phyloP scores from a whole-genome alignment of 1,140 invertebrate genomes.

The Neotoxoptera formosana region DNA sequence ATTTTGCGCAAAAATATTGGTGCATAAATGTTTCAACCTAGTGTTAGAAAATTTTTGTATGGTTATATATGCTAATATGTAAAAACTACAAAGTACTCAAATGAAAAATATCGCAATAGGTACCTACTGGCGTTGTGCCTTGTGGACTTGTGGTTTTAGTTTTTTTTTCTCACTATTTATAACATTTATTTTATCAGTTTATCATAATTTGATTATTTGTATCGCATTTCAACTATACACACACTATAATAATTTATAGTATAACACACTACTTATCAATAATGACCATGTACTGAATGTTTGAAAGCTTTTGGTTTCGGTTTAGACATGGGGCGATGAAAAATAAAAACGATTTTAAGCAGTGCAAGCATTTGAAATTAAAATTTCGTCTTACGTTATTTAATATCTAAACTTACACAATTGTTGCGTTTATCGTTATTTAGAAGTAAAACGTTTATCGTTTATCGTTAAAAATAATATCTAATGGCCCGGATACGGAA shows the following conservation, averaged over 20 bases:
- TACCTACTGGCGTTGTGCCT: not conserved
- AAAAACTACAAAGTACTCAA: not conserved
- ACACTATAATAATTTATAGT: not conserved
- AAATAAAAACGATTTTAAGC: not conserved
- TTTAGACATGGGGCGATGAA: too few relatives aligned
- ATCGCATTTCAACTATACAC: not conserved
- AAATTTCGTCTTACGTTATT: too few relatives aligned
- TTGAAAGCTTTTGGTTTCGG: not conserved
- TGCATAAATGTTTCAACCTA: too few relatives aligned
- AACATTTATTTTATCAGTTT: not conserved
- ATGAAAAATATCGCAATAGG: not conserved
- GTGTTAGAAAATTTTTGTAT: not conserved
- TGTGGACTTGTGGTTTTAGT: not conserved
- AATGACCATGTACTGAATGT: not conserved
- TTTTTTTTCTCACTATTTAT: not conserved
- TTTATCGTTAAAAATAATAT: too few relatives aligned
- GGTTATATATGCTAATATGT: not conserved
- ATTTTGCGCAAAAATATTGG: too few relatives aligned
- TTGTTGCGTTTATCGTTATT: too few relatives aligned
- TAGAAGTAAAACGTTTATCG: too few relatives aligned
- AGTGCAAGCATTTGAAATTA: too few relatives aligned
- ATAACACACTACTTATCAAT: not conserved
- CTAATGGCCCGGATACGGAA: too few relatives aligned
- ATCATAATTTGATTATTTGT: not conserved
- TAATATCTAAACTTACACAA: too few relatives aligned